Evolutionary conservation across 2,797 vertebrate genomes (phyloP).

Genomic region (Pangasius djambal): DNA sequence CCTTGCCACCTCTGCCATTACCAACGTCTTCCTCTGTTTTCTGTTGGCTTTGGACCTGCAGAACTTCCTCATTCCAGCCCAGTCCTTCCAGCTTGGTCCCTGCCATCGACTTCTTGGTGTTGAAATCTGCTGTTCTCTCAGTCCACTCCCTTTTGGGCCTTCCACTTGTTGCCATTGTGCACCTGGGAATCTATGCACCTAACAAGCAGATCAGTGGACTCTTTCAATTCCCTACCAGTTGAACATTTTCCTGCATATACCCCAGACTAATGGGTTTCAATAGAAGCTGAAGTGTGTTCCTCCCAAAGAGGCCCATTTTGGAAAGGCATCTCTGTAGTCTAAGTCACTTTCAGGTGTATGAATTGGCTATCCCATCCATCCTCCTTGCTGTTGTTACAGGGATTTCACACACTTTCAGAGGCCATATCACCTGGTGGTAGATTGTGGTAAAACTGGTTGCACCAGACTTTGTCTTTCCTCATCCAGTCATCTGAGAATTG

Average conservation of each 20-base stretch:
- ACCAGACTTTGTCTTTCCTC: slow-evolving; percentile 33
- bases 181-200: not conserved
- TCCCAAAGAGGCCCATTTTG: slow-evolving; percentile 2
- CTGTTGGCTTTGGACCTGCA: not conserved
- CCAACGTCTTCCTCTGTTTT: not conserved
- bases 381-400: not conserved
- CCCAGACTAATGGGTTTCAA: not conserved
- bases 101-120: not conserved
- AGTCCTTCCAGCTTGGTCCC: not conserved
- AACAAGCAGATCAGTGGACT: not conserved
- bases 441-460: slow-evolving; percentile 28
- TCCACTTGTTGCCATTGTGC: not conserved
- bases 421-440: slow-evolving; percentile 28
- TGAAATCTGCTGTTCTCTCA: not conserved
- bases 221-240: not conserved
- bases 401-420: slow-evolving; percentile 23
- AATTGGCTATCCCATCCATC: not conserved
- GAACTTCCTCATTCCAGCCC: not conserved
- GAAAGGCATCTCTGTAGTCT: slow-evolving; percentile 8
- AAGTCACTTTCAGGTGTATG: not conserved
- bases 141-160: not conserved
- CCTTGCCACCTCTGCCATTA: not conserved
- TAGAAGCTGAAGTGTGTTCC: slow-evolving; percentile 28
- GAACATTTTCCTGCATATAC: slow-evolving; percentile 19
- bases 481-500: not conserved